A percentile compares a stretch with the other conserved stretches of the same genome.
These are phyloP conservation scores for Origma solitaria DNA, from an alignment of 2,113 vertebrate species.

Conservation along the genomic window DNA sequence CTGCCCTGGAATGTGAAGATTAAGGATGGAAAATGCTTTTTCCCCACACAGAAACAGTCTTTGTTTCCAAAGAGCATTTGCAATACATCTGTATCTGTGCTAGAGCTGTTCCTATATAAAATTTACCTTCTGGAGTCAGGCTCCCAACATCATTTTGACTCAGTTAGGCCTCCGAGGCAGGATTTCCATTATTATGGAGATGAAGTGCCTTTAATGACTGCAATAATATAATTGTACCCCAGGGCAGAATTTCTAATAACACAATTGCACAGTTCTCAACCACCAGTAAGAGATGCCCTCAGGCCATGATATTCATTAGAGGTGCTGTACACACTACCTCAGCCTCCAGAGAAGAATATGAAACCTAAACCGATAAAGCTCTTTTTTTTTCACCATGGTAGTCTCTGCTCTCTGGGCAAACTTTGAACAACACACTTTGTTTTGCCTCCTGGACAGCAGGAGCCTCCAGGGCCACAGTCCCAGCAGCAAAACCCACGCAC, in stretches of 20 bases:
- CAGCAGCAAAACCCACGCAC: neutral
- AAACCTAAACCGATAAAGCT: slow-evolving; percentile 31
- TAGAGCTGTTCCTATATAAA: neutral
- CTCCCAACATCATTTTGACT: slow-evolving; percentile 38
- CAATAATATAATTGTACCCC: slow-evolving; percentile 72
- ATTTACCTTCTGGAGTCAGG: slow-evolving; percentile 48
- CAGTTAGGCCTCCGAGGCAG: slow-evolving; percentile 64
- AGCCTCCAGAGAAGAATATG: slow-evolving; percentile 43
- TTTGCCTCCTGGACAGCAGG: neutral
- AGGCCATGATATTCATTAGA: slow-evolving; percentile 64
- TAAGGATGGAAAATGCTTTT: neutral
- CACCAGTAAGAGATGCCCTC: slow-evolving; percentile 46
- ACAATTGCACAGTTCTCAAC: slow-evolving; percentile 39
- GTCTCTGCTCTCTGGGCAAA: slow-evolving; percentile 34
- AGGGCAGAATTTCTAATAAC: slow-evolving; percentile 70
- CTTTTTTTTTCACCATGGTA: neutral
- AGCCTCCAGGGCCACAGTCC: neutral
- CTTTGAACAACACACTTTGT: neutral
- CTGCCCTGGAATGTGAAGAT: neutral
- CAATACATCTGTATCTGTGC: slow-evolving; percentile 16
- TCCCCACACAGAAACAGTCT: neutral
- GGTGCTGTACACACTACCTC: slow-evolving; percentile 25
- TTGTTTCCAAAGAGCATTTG: neutral
- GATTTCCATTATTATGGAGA: slow-evolving; percentile 78
- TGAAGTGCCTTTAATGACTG: slow-evolving; percentile 73